Evolutionary conservation across 2,888 invertebrate genomes (phyloP), one percentile per base, ranked within the genome.

Genomic region (Brenthis ino): DNA sequence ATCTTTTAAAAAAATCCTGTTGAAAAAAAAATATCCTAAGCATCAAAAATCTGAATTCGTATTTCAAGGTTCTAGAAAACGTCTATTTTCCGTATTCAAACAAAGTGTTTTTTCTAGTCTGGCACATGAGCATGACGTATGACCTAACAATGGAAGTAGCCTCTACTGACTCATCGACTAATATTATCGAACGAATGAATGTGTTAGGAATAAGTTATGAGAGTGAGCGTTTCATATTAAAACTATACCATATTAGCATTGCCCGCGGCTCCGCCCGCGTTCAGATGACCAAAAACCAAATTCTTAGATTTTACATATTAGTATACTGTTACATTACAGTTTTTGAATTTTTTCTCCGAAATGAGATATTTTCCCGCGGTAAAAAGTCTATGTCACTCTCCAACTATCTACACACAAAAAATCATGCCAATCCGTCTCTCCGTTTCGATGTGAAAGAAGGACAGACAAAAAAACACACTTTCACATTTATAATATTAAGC

Each of bases 111-210:
- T 69, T 67, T 48, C 12, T 37, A 54, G 60, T 69, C 51, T 53
- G 67, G 55, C 67, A 65, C 54, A 67, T n/a, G 60, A 60, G 60
- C 60, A 60, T 70, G 69, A 72, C 70, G 72, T 70, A 65, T 60
- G 64, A 51, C 61, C 69, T 65, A 68, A 68, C 70, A 70, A 68
- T 63, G 63, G 63, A 54, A 63, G 54, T 63, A 63, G 63, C 51
- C 63, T 54, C 53, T 20, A 54, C 70, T 72, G 72, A 72, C 70
- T 72, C 72, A 72, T 64, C 70, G 58, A 56, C 70, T 55, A 57
- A 68, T 65, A 68, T 70, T 64, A 72, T 70, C 65, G 64, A 65
- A 65, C 67, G 54, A 70, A 70, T 66, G 50, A 58, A 64, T 48
- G 54, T 57, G 51, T 48, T 56, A 28, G 24, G 24, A 33, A 0